Percentiles rank a stretch among this genome's conserved stretches.
Evolutionary conservation across 2,888 invertebrate species (phyloP).

Genomic region (Galeruca laticollis): DNA sequence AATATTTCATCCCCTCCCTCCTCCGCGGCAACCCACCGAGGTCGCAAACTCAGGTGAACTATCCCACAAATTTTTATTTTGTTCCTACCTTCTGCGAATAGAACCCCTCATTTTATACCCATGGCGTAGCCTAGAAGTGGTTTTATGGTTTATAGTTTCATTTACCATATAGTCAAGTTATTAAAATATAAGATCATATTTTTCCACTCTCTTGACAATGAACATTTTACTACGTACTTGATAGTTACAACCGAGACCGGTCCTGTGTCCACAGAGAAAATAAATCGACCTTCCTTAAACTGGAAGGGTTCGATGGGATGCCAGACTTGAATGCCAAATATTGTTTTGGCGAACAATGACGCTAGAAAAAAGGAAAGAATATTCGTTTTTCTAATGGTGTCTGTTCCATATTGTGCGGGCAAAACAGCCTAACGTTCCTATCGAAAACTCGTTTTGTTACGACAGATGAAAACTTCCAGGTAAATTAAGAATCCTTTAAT

Average conservation of each 20-base stretch:
- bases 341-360: constrained; percentile 41
- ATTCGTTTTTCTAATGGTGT: constrained; percentile 33
- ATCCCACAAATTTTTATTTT: too few relatives aligned
- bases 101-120: too few relatives aligned
- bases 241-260: constrained; percentile 6
- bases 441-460: constrained; percentile 1
- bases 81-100: too few relatives aligned
- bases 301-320: constrained; percentile 46
- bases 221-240: too few relatives aligned
- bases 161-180: too few relatives aligned
- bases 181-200: too few relatives aligned
- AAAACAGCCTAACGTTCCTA: constrained; percentile 6
- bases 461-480: neutral
- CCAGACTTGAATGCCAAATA: constrained; percentile 50
- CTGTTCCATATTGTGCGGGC: constrained; percentile 22
- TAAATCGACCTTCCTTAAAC: constrained; percentile 40
- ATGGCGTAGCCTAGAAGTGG: too few relatives aligned
- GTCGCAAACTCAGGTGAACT: too few relatives aligned
- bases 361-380: constrained; percentile 20
- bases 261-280: constrained; percentile 20
- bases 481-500: neutral
- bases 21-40: too few relatives aligned
- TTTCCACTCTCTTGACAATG: too few relatives aligned
- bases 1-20: too few relatives aligned
- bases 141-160: too few relatives aligned